phyloP scores from a whole-genome alignment of 2,113 vertebrate species.

The Salvator merianae region DNA sequence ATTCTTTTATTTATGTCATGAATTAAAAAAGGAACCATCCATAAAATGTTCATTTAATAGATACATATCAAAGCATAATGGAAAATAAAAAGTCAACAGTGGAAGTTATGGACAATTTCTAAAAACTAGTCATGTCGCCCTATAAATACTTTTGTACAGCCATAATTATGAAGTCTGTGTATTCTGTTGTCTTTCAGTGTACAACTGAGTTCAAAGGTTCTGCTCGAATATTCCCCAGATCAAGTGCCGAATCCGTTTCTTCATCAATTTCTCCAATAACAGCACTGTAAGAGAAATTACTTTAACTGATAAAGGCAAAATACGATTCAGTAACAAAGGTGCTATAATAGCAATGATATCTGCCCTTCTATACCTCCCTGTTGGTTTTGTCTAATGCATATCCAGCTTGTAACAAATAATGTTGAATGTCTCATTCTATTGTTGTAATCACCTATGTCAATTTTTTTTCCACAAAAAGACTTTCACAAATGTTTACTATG shows the following conservation, averaged over 20 bases:
- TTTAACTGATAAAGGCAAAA: constrained; percentile 5
- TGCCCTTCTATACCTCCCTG: not conserved
- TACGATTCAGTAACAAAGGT: not conserved
- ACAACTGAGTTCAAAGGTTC: constrained; percentile 96
- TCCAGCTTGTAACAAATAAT: not conserved
- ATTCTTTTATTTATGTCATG: not conserved
- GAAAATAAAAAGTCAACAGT: constrained; percentile 61
- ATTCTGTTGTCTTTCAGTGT: constrained; percentile 77
- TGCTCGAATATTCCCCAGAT: constrained; percentile 94
- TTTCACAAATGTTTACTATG: no score
- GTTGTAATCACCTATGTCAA: not conserved
- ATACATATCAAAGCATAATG: constrained; percentile 73
- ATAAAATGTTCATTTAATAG: constrained; percentile 79
- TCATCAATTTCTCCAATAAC: constrained; percentile 99
- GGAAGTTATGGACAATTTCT: constrained; percentile 55
- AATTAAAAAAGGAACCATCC: constrained; percentile 25
- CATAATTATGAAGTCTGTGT: constrained; percentile 70
- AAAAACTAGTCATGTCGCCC: constrained; percentile 57
- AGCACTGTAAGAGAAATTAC: constrained; percentile 78
- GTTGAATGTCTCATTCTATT: no score
- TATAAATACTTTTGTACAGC: constrained; percentile 75
- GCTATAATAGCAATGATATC: not conserved
- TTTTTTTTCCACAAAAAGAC: not conserved
- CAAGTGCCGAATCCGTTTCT: constrained; percentile 95
- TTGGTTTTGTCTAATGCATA: not conserved